phyloP scores from a whole-genome alignment of 2,888 invertebrate species.

The Tipula helvola region DNA sequence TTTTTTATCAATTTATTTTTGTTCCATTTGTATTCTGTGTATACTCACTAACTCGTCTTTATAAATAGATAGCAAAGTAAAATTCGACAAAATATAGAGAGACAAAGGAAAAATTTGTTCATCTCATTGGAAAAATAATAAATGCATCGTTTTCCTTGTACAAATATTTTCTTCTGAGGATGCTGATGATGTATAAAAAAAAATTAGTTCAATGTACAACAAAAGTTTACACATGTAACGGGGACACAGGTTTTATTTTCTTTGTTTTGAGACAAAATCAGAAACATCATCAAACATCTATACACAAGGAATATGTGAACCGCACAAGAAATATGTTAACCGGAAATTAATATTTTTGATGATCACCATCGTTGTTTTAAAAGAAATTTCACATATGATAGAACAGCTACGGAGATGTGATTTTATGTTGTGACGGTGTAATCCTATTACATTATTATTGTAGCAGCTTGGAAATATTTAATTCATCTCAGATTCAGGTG shows the following conservation, averaged over 20 bases:
- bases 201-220: neutral
- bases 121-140: neutral
- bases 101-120: neutral
- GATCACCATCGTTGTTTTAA: neutral
- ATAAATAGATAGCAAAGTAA: neutral
- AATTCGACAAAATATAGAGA: neutral
- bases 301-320: neutral
- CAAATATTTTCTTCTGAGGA: neutral
- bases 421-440: no score
- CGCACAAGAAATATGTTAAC: neutral
- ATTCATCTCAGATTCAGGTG: no score
- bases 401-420: no score
- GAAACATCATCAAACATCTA: neutral
- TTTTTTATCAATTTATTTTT: neutral
- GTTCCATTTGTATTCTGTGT: neutral
- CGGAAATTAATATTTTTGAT: neutral
- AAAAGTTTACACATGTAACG: neutral
- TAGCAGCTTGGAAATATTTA: no score
- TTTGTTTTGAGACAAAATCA: neutral
- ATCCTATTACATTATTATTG: no score
- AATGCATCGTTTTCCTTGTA: neutral
- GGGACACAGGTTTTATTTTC: neutral
- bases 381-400: no score
- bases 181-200: neutral
- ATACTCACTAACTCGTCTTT: neutral